Evolutionary conservation across 2,888 invertebrate species (phyloP).

Genomic region (Lasioglossum pauxillum): DNA sequence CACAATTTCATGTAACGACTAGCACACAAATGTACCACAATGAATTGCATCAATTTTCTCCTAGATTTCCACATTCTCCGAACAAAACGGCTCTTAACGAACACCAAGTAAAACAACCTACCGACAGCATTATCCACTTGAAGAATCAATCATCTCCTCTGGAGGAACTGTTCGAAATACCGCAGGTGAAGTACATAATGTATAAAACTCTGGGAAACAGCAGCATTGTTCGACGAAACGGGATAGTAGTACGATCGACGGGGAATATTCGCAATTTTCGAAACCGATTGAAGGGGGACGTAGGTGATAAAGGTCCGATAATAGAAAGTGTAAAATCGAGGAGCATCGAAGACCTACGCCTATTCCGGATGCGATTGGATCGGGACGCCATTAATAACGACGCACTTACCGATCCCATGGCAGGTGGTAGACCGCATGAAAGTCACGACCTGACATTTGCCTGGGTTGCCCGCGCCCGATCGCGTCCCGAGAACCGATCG

Average conservation of each 20-base stretch:
- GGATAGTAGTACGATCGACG: too few species aligned
- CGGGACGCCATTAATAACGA: constrained; percentile 81
- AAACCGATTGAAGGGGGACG: constrained; percentile 6
- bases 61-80: neutral
- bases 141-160: constrained; percentile 1
- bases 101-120: neutral
- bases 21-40: neutral
- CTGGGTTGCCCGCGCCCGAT: constrained; percentile 75
- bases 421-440: constrained; percentile 83
- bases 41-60: neutral
- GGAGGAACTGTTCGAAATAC: neutral
- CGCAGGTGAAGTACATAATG: too few species aligned
- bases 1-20: neutral
- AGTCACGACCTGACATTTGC: constrained; percentile 84
- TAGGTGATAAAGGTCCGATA: constrained; percentile 32
- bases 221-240: neutral
- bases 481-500: constrained; percentile 77
- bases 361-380: constrained; percentile 81
- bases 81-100: constrained; percentile 5
- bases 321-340: constrained; percentile 62
- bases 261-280: neutral
- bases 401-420: constrained; percentile 82
- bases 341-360: constrained; percentile 72
- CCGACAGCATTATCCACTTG: constrained; percentile 11
- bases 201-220: neutral